A percentile compares a stretch with the other conserved stretches of the same genome.
Conservation (phyloP, 2,797 vertebrate genomes). For the Sebastolobus altivelis region DNA sequence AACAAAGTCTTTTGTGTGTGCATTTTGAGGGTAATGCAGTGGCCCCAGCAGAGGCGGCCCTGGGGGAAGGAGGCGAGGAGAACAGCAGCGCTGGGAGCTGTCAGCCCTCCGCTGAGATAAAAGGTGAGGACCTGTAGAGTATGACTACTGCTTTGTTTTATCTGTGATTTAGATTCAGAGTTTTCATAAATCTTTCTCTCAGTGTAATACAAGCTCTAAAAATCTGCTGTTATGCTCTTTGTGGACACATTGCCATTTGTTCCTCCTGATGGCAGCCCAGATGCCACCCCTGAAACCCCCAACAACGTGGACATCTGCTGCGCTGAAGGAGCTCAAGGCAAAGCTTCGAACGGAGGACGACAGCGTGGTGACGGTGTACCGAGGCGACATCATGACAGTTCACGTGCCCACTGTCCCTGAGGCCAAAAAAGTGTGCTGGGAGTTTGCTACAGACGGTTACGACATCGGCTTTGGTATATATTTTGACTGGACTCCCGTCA, state of each 20-base stretch:
- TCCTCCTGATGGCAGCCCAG: constrained; percentile 81
- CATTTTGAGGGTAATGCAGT: constrained; percentile 81
- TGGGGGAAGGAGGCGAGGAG: constrained; percentile 86
- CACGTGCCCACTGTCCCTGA: constrained; percentile 95
- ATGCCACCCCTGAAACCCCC: constrained; percentile 90
- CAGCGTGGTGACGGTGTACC: constrained; percentile 92
- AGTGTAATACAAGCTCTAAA: background rate
- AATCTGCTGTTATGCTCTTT: background rate
- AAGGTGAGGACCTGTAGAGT: constrained; percentile 78
- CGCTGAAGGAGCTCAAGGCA: constrained; percentile 94
- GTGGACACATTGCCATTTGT: constrained; percentile 4
- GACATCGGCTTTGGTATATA: constrained; percentile 98
- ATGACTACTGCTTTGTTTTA: constrained; percentile 48
- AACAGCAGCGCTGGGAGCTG: constrained; percentile 89
- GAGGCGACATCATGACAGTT: constrained; percentile 97
- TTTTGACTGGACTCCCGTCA: constrained; percentile 97
- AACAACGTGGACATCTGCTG: constrained; percentile 91
- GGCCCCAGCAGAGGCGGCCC: constrained; percentile 69
- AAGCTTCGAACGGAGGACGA: constrained; percentile 93
- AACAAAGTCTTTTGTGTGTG: constrained; percentile 46
- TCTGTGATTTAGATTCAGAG: constrained; percentile 10
- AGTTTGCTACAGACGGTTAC: constrained; percentile 96
- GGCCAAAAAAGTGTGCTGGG: constrained; percentile 96
- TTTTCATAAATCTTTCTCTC: background rate
- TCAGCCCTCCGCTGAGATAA: constrained; percentile 81